Evolutionary conservation across 2,797 vertebrate genomes (phyloP), one percentile per base, ranked within the genome.

Genomic region (Ctenosaura bakeri): DNA sequence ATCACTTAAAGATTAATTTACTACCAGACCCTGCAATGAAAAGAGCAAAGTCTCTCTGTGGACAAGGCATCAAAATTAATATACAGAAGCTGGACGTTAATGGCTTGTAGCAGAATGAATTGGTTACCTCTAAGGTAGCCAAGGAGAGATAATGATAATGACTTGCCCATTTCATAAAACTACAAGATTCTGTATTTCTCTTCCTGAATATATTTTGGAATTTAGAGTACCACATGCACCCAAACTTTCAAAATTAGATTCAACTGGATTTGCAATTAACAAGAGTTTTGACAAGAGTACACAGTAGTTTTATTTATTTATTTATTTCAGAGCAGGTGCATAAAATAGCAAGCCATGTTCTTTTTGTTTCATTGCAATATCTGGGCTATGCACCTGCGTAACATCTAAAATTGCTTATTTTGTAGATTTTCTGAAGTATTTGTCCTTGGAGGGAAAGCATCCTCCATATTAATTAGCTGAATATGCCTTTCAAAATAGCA

Each of bases 21-120:
- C 79, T 90, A 62, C 73, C 80, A 79, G 52, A 92, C 32, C 59
- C 77, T 83, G 87, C 56, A 93, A 92, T 18, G 69, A 95, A 92
- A 87, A 96, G 91, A 95, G 87, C 93, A 92, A 89, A 83, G 42
- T 50, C 85, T 89, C 92, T 77, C 50, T 74, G 84, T 22, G 88
- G 91, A 83, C 88, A 74, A 90, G 38, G 86, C 93, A 94, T 90
- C 85, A 94, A 94, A 94, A 94, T 92, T 93, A 95, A 91, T 95
- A 95, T 16, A 90, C 93, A 93, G 87, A 95, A 95, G 89, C 94
- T 86, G 83, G 91, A 83, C 88, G 91, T 64, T 90, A 94, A 94
- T 92, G 95, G 91, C 89, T 88, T 90, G 83, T 83, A 92, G 90
- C 42, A 92, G 64, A 93, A 91, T 78, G 82, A 93, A 92, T 83